These are phyloP conservation scores for Malacoctenus gilli DNA, from an alignment of 2,797 vertebrate species.

Conservation along the genomic window DNA sequence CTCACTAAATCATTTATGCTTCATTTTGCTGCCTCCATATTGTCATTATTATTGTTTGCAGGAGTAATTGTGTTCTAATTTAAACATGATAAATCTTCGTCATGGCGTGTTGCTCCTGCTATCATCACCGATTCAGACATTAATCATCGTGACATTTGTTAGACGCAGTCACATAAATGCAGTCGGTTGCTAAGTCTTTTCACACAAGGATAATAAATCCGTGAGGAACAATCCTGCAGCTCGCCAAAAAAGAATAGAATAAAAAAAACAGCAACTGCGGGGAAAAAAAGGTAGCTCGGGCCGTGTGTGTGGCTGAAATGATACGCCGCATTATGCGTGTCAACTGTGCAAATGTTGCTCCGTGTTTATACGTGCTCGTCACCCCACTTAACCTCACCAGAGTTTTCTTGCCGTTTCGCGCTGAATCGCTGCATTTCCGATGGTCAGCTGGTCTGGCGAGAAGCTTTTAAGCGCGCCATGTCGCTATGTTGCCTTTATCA, in stretches of 20 bases:
- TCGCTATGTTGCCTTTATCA: slow-evolving; percentile 66
- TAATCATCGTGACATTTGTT: slow-evolving; percentile 34
- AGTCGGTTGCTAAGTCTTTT: slow-evolving; percentile 11
- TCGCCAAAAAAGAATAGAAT: no score
- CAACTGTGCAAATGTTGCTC: not conserved
- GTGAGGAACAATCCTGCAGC: not conserved
- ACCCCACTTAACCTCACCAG: slow-evolving; percentile 52
- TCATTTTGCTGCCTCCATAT: slow-evolving; percentile 36
- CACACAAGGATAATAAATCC: slow-evolving; percentile 2
- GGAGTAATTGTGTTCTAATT: slow-evolving; percentile 30
- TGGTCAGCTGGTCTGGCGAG: slow-evolving; percentile 39
- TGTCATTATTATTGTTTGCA: slow-evolving; percentile 33
- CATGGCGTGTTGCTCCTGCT: slow-evolving; percentile 22
- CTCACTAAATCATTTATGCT: slow-evolving; percentile 31
- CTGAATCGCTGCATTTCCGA: slow-evolving; percentile 33
- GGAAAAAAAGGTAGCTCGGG: no score
- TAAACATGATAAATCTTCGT: slow-evolving; percentile 23
- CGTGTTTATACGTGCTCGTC: slow-evolving; percentile 25
- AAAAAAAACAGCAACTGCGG: no score
- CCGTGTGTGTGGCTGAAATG: not conserved
- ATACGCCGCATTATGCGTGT: slow-evolving; percentile 1
- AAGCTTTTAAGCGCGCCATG: slow-evolving; percentile 62
- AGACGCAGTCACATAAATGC: slow-evolving; percentile 16
- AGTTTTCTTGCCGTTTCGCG: slow-evolving; percentile 24
- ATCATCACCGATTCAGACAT: slow-evolving; percentile 21